phyloP scores from a whole-genome alignment of 2,113 vertebrate species.

The Argyrosomus japonicus region DNA sequence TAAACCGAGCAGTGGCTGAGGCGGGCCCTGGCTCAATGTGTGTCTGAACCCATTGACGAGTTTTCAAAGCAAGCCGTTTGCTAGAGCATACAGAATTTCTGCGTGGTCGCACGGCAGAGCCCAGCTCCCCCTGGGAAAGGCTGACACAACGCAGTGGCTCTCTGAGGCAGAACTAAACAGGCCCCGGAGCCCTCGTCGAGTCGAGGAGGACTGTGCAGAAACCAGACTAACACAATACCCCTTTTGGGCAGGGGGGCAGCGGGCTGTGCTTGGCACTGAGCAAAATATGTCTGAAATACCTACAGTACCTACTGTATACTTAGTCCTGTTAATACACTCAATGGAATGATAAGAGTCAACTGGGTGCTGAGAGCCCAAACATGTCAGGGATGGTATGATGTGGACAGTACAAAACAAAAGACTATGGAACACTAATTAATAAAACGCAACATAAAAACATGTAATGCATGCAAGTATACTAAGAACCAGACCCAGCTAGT shows the following conservation, averaged over 20 bases:
- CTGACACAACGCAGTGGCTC: conserved; percentile 74
- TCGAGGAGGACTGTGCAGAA: conserved; percentile 45
- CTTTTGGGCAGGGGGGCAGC: conserved; percentile 7
- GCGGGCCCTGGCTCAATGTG: conserved; percentile 71
- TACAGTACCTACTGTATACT: conserved; percentile 68
- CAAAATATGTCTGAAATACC: conserved; percentile 71
- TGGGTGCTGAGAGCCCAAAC: conserved; percentile 55
- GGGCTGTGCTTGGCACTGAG: conserved; percentile 46
- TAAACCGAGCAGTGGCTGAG: conserved; percentile 70
- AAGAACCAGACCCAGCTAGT: conserved; percentile 29
- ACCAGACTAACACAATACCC: conserved; percentile 56
- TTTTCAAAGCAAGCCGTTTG: conserved; percentile 79
- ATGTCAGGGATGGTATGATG: conserved; percentile 61
- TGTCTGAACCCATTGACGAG: conserved; percentile 78
- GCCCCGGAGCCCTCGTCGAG: conserved; percentile 56
- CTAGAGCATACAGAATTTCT: conserved; percentile 84
- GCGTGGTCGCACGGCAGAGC: conserved; percentile 80
- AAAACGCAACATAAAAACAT: conserved; percentile 51
- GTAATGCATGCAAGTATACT: conserved; percentile 43
- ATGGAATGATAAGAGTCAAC: conserved; percentile 52
- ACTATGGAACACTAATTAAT: conserved; percentile 56
- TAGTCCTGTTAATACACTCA: conserved; percentile 67
- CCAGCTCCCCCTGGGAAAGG: conserved; percentile 80
- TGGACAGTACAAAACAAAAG: conserved; percentile 67
- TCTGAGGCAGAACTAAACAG: conserved; percentile 77